These are phyloP conservation scores for Echinometra lucunter DNA, from an alignment of 53 echinoderm and acorn worm species.

Conservation along the genomic window DNA sequence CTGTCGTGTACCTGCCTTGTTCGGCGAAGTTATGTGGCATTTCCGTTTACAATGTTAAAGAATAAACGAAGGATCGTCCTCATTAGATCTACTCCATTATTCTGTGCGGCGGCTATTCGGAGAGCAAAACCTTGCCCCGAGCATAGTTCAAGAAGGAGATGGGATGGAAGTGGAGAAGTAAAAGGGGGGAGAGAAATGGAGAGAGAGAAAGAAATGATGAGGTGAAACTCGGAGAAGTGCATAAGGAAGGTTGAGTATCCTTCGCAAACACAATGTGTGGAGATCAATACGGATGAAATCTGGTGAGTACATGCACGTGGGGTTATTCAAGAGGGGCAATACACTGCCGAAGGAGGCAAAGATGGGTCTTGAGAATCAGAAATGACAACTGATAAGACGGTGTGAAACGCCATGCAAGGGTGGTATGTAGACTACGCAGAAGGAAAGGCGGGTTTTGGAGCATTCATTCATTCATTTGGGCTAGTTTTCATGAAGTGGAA, in stretches of 20 bases:
- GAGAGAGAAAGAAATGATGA: not conserved
- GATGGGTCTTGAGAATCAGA: not conserved
- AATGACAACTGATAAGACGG: not conserved
- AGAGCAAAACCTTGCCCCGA: not conserved
- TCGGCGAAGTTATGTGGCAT: not conserved
- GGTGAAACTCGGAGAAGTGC: slow-evolving; percentile 22
- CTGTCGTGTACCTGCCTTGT: not conserved
- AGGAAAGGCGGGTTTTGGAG: not conserved
- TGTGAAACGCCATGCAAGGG: too few relatives aligned
- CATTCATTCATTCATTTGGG: not conserved
- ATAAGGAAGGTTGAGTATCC: slow-evolving; percentile 34
- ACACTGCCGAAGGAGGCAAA: not conserved
- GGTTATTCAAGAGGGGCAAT: not conserved
- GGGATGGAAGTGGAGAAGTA: not conserved
- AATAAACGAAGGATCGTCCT: slow-evolving; percentile 2
- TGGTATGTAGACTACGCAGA: too few relatives aligned
- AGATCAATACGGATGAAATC: not conserved
- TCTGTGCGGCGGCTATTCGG: not conserved
- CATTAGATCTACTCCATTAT: slow-evolving; percentile 12
- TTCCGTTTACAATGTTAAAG: slow-evolving; percentile 5
- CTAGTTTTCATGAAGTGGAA: not conserved
- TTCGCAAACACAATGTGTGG: slow-evolving; percentile 3
- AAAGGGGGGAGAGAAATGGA: not conserved
- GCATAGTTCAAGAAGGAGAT: not conserved
- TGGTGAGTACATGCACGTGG: not conserved